These are phyloP conservation scores for Lycodopsis pacificus DNA, from an alignment of 2,797 vertebrate species.

Conservation along the genomic window DNA sequence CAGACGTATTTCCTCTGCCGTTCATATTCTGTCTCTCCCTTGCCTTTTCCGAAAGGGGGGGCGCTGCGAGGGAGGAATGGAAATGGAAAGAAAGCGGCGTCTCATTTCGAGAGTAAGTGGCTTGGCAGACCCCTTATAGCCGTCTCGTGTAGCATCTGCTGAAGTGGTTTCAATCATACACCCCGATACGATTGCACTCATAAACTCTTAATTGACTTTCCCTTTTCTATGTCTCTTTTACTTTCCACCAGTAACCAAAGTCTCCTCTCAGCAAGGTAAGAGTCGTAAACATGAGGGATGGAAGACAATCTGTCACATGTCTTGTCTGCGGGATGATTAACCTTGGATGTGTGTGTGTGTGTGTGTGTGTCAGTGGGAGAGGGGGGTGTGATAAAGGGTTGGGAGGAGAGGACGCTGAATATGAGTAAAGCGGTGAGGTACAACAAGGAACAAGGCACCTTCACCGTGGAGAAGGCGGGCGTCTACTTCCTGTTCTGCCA, in stretches of 20 bases:
- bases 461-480: constrained; percentile 87
- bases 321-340: constrained; percentile 38
- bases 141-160: constrained; percentile 79
- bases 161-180: constrained; percentile 77
- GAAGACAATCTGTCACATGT: constrained; percentile 29
- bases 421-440: constrained; percentile 90
- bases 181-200: constrained; percentile 72
- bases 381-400: constrained; percentile 90
- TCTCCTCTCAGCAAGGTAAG: constrained; percentile 86
- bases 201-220: constrained; percentile 77
- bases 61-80: constrained; percentile 72
- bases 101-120: constrained; percentile 89
- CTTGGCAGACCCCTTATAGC: constrained; percentile 76
- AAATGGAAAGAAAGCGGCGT: constrained; percentile 85
- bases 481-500: constrained; percentile 95
- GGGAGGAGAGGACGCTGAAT: constrained; percentile 89
- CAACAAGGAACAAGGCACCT: constrained; percentile 86
- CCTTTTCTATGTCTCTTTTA: constrained; percentile 58
- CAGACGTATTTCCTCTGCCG: constrained; percentile 69
- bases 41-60: constrained; percentile 73
- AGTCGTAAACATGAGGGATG: constrained; percentile 45
- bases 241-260: constrained; percentile 82
- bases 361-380: constrained; percentile 81
- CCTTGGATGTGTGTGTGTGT: constrained; percentile 46
- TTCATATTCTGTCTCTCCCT: constrained; percentile 57